Evolutionary conservation across 2,888 invertebrate species (phyloP).

Genomic region (Psococerastis gibbosa): DNA sequence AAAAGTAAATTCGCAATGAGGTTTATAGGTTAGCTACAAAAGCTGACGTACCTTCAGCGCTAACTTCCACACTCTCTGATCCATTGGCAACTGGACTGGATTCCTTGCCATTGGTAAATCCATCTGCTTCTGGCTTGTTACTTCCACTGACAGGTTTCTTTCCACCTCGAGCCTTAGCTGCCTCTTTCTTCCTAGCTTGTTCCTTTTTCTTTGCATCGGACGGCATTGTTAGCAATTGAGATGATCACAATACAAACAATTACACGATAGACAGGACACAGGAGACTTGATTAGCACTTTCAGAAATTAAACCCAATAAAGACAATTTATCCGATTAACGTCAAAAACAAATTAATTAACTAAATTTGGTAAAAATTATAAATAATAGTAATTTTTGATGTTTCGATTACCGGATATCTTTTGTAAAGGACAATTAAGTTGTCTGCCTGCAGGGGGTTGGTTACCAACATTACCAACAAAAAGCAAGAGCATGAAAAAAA

Average conservation of each 20-base stretch:
- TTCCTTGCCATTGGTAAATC: slow-evolving; percentile 28
- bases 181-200: slow-evolving; percentile 93
- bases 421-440: neutral
- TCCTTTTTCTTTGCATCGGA: slow-evolving; percentile 98
- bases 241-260: slow-evolving; percentile 14
- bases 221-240: too few species aligned
- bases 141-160: slow-evolving; percentile 22
- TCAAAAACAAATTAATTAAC: too few species aligned
- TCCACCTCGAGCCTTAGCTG: slow-evolving; percentile 48
- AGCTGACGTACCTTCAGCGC: slow-evolving; percentile 45
- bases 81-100: slow-evolving; percentile 27
- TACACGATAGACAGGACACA: slow-evolving; percentile 1
- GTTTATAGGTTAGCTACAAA: slow-evolving; percentile 10
- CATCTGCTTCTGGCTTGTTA: slow-evolving; percentile 16
- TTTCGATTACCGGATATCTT: neutral
- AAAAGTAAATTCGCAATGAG: too few species aligned
- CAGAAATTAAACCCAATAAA: too few species aligned
- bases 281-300: too few species aligned
- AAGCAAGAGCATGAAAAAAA: too few species aligned
- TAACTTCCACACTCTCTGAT: slow-evolving; percentile 31
- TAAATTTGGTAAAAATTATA: neutral
- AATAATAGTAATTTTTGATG: neutral
- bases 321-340: too few species aligned
- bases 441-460: too few species aligned
- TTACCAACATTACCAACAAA: too few species aligned